Percentiles rank a stretch among this genome's conserved stretches.
Evolutionary conservation across 2,113 vertebrate genomes (phyloP).

Genomic region (Phylloscopus trochilus): DNA sequence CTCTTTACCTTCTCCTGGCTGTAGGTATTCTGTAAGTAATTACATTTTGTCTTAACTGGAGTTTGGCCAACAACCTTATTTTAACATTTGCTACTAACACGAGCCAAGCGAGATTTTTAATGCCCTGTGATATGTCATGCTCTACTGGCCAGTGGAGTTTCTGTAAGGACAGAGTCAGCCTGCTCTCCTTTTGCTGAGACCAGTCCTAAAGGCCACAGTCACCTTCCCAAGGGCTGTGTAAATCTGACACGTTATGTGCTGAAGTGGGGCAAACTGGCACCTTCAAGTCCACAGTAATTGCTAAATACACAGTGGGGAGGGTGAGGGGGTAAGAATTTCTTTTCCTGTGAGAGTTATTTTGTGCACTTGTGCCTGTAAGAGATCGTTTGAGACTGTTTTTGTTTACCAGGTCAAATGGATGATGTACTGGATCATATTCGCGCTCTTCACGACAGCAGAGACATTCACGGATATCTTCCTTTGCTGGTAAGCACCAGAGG

Average conservation of each 20-base stretch:
- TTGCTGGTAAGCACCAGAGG: slow-evolving; percentile 86
- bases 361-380: neutral
- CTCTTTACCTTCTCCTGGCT: neutral
- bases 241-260: neutral
- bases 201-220: neutral
- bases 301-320: neutral
- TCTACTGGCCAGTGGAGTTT: neutral
- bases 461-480: slow-evolving; percentile 97
- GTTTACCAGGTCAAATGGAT: slow-evolving; percentile 95
- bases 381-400: neutral
- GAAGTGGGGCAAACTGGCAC: neutral
- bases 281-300: neutral
- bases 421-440: slow-evolving; percentile 99
- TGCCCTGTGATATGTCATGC: neutral
- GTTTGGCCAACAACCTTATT: neutral
- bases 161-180: neutral
- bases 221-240: neutral
- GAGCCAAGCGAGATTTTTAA: neutral
- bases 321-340: neutral
- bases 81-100: neutral
- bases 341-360: neutral
- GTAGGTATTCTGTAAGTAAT: neutral
- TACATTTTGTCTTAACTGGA: neutral
- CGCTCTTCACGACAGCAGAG: slow-evolving; percentile 92
- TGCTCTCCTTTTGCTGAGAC: neutral